Evolutionary conservation across 1,140 invertebrate genomes (phyloP).

Genomic region (Magallana ariakensis): DNA sequence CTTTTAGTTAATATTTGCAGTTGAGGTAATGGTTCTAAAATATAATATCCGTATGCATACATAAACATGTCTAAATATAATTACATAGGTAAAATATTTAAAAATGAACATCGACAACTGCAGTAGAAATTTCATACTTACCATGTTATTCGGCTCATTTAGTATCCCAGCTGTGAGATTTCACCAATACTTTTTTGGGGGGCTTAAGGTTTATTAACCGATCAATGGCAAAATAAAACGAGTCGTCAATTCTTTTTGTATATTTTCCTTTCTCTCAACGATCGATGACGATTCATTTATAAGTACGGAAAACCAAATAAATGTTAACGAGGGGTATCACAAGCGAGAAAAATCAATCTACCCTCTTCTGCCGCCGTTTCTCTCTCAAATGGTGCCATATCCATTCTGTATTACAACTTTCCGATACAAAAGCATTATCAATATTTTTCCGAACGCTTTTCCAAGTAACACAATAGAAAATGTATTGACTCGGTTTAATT

Average conservation of each 20-base stretch:
- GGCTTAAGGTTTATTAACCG: neutral
- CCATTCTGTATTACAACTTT: neutral
- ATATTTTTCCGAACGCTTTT: conserved; percentile 23
- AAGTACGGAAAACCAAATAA: neutral
- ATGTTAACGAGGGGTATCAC: conserved; percentile 1
- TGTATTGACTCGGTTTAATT: neutral
- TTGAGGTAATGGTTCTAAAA: no score
- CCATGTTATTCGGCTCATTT: neutral
- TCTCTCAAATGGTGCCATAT: neutral
- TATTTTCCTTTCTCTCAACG: neutral
- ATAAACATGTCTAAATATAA: neutral
- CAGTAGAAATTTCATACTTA: neutral
- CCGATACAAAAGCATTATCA: neutral
- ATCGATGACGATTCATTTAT: conserved; percentile 1
- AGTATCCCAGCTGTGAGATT: neutral
- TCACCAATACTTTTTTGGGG: neutral
- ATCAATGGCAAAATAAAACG: neutral
- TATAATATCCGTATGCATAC: no score
- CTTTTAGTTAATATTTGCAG: no score
- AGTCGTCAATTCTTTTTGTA: neutral
- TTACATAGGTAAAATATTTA: neutral
- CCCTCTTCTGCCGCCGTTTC: neutral
- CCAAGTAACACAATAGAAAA: neutral
- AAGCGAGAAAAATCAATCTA: conserved; percentile 1
- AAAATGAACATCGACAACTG: neutral